phyloP scores from a whole-genome alignment of 2,113 vertebrate species.

The Tachysurus vachellii region DNA sequence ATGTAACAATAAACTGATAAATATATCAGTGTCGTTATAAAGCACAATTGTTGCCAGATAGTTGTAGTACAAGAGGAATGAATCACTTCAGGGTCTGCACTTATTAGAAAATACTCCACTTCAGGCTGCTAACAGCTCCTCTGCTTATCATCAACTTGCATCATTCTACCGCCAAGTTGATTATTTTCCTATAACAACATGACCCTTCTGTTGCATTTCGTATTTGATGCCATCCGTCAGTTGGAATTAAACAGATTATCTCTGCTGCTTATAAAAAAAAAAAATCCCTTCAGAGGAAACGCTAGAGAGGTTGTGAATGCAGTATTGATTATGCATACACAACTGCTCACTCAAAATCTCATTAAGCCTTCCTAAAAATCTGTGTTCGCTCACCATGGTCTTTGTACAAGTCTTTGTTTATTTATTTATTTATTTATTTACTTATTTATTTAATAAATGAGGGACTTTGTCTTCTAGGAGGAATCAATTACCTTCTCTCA shows the following conservation, averaged over 20 bases:
- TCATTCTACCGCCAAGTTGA: constrained; percentile 15
- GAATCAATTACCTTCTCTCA: constrained; percentile 63
- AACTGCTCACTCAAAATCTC: constrained; percentile 70
- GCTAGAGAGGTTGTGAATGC: constrained; percentile 56
- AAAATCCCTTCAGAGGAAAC: constrained; percentile 63
- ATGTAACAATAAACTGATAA: background rate
- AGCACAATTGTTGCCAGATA: background rate
- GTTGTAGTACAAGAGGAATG: background rate
- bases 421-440: constrained; percentile 40
- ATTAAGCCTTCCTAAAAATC: constrained; percentile 68
- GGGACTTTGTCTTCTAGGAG: constrained; percentile 58
- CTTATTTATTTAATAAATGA: constrained; percentile 60
- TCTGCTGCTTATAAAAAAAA: constrained; percentile 69
- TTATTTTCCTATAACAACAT: background rate
- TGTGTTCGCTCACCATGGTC: constrained; percentile 57
- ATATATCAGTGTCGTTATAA: background rate
- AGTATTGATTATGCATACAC: constrained; percentile 68
- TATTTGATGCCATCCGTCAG: background rate
- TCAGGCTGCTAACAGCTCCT: background rate
- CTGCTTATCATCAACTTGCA: background rate
- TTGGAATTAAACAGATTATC: constrained; percentile 67
- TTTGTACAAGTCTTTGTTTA: constrained; percentile 9
- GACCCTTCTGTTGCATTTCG: background rate
- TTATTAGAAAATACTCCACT: background rate
- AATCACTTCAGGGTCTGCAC: background rate